These are phyloP conservation scores for Mareca strepera DNA, from an alignment of 2,797 vertebrate species.

Conservation along the genomic window DNA sequence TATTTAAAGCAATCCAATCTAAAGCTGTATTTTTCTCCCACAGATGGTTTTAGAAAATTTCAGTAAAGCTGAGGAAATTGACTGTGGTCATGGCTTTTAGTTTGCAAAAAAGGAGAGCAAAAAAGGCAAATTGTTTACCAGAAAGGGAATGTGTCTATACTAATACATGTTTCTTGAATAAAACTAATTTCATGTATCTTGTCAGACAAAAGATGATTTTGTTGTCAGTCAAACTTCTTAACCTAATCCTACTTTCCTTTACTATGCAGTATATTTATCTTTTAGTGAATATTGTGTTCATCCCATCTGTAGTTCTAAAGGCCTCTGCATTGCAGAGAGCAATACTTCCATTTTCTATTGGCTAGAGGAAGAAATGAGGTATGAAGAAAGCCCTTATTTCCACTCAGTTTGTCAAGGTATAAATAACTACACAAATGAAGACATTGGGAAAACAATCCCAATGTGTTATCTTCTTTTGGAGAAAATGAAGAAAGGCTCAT, in stretches of 20 bases:
- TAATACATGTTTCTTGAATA: not conserved
- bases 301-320: not conserved
- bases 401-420: not conserved
- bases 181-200: not conserved
- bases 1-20: slow-evolving; percentile 23
- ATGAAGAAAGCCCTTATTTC: not conserved
- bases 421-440: not conserved
- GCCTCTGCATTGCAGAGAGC: not conserved
- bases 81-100: not conserved
- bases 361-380: not conserved
- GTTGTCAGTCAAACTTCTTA: not conserved
- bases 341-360: not conserved
- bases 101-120: not conserved
- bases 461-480: not conserved
- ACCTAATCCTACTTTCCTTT: not conserved
- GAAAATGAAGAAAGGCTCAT: not conserved
- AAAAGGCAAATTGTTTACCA: not conserved
- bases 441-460: not conserved
- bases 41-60: slow-evolving; percentile 9
- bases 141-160: not conserved
- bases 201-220: not conserved
- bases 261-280: not conserved
- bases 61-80: not conserved
- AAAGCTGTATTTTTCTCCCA: not conserved
- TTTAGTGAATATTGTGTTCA: not conserved